Evolutionary conservation across 2,888 invertebrate species (phyloP).

Genomic region (Dendrolimus houi): DNA sequence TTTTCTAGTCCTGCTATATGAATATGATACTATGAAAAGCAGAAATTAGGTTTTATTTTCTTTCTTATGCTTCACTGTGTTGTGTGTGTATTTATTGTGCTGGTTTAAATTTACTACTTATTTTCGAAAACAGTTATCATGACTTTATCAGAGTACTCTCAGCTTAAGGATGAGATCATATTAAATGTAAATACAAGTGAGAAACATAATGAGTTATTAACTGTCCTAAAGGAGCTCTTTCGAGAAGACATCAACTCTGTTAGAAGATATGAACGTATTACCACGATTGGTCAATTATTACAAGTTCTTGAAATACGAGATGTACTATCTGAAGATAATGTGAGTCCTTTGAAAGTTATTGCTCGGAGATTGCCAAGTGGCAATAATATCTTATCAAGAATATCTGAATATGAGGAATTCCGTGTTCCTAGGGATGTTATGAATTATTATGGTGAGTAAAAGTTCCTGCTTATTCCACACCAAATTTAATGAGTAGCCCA

Average conservation of each 20-base stretch:
- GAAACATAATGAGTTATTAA: constrained; percentile 34
- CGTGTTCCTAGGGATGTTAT: constrained; percentile 24
- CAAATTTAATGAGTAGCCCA: no score
- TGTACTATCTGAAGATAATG: constrained; percentile 47
- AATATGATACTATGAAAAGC: no score
- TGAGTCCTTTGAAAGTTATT: constrained; percentile 46
- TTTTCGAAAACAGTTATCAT: constrained; percentile 17
- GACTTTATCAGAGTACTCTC: constrained; percentile 45
- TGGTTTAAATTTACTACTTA: no score
- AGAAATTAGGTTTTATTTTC: no score
- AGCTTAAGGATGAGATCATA: constrained; percentile 40
- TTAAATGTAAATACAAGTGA: constrained; percentile 35
- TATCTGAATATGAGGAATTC: constrained; percentile 37
- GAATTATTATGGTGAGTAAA: constrained; percentile 41
- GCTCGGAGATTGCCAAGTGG: constrained; percentile 31
- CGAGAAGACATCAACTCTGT: constrained; percentile 52
- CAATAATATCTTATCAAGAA: constrained; percentile 29
- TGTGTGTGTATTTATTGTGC: no score
- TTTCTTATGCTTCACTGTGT: no score
- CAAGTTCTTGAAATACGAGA: constrained; percentile 52
- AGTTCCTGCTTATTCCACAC: no score
- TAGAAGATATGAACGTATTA: constrained; percentile 50
- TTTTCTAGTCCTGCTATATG: no score
- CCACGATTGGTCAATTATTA: constrained; percentile 42
- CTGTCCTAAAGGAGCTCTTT: constrained; percentile 44